phyloP scores from a whole-genome alignment of 2,113 vertebrate species.

The Todiramphus chloris region DNA sequence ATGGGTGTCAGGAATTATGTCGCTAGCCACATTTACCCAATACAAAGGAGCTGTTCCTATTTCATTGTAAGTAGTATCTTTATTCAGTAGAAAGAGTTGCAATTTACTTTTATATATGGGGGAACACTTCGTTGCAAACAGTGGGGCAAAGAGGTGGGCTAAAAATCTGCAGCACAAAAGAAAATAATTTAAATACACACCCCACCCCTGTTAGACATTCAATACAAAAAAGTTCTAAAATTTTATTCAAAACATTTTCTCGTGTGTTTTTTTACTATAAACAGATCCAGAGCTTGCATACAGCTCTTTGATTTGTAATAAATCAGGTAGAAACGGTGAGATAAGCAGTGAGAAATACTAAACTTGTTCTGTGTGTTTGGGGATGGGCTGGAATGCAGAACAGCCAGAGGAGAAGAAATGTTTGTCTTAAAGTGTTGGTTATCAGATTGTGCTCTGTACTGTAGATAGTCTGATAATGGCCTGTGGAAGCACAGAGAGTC shows the following conservation, averaged over 20 bases:
- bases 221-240: not conserved
- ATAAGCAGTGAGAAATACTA: not conserved
- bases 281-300: not conserved
- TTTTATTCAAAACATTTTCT: not conserved
- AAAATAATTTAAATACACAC: not conserved
- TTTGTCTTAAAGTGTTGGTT: not conserved
- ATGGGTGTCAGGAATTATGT: not conserved
- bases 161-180: not conserved
- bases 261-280: not conserved
- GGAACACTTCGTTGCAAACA: not conserved
- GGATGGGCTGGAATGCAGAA: constrained; percentile 56
- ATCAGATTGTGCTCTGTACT: constrained; percentile 51
- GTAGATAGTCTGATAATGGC: constrained; percentile 17
- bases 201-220: not conserved
- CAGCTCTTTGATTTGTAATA: not conserved
- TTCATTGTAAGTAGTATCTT: not conserved
- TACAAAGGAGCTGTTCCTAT: not conserved
- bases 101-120: not conserved
- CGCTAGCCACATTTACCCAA: not conserved
- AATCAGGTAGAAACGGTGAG: not conserved
- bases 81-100: not conserved
- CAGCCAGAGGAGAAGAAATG: not conserved
- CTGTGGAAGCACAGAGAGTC: not conserved
- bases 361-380: not conserved
- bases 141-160: not conserved